A percentile compares a stretch with the other conserved stretches of the same genome.
phyloP scores from a whole-genome alignment of 2,888 invertebrate genomes.

The Aproaerema taeniolella region DNA sequence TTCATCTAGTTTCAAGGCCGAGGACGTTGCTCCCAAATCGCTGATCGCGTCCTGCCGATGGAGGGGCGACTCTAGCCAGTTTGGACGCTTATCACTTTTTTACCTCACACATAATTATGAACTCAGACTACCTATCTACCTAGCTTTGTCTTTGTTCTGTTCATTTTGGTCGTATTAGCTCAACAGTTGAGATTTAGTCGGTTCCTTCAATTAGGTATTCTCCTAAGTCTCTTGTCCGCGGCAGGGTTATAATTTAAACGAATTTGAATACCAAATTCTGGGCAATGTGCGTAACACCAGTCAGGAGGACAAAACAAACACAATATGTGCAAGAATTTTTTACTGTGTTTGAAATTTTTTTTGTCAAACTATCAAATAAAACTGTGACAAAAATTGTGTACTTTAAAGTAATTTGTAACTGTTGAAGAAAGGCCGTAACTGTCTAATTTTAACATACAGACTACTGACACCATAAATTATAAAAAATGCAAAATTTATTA shows the following conservation, averaged over 20 bases:
- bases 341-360: no score
- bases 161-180: neutral
- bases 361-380: no score
- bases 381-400: neutral
- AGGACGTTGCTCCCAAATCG: conserved; percentile 75
- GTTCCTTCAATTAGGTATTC: no score
- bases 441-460: conserved; percentile 15
- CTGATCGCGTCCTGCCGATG: conserved; percentile 67
- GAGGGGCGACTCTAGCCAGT: conserved; percentile 53
- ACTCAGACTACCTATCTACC: neutral
- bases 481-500: conserved; percentile 37
- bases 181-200: no score
- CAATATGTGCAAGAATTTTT: no score
- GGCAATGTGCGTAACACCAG: no score
- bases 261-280: no score
- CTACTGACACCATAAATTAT: conserved; percentile 50
- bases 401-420: neutral
- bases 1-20: conserved; percentile 76
- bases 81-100: conserved; percentile 63
- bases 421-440: neutral
- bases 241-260: no score
- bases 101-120: conserved; percentile 17
- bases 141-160: neutral
- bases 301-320: no score
- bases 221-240: no score